Percentiles rank a stretch among this genome's conserved stretches.
Conservation (phyloP, 92 coral and sea anemone genomes). For the Virgularia gustaviana region DNA sequence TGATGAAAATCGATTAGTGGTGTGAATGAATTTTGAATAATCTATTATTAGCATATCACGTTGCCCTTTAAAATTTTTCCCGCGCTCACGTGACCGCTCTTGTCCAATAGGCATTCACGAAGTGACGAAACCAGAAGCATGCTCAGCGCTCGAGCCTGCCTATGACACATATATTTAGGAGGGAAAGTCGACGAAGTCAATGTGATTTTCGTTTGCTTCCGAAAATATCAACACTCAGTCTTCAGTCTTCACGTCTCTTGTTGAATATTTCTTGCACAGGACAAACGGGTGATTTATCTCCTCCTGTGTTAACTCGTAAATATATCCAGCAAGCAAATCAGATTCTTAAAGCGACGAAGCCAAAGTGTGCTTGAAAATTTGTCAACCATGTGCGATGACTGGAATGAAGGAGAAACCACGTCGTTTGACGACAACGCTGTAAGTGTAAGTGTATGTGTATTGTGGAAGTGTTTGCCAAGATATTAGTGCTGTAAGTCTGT, state of each 20-base stretch:
- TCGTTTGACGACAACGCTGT: conserved; percentile 15
- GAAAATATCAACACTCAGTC: background rate
- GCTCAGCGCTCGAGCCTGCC: background rate
- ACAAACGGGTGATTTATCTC: too few species aligned
- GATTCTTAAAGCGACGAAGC: background rate
- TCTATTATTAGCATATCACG: too few species aligned
- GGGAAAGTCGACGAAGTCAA: too few species aligned
- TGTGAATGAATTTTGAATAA: too few species aligned
- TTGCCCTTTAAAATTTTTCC: background rate
- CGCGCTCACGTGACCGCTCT: background rate
- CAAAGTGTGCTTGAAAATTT: background rate
- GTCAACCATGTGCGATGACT: conserved; percentile 24
- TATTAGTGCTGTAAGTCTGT: background rate
- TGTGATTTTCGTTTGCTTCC: too few species aligned
- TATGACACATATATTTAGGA: background rate
- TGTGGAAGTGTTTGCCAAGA: background rate
- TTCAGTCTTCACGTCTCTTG: background rate
- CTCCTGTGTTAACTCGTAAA: too few species aligned
- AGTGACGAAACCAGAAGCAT: background rate
- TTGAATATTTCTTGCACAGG: too few species aligned
- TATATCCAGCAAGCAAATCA: background rate
- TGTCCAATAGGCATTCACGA: background rate
- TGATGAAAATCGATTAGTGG: too few species aligned
- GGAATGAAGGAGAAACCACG: conserved; percentile 3
- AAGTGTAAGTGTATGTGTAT: background rate